Conservation (phyloP, 2,888 invertebrate species). For the Orgyia antiqua region DNA sequence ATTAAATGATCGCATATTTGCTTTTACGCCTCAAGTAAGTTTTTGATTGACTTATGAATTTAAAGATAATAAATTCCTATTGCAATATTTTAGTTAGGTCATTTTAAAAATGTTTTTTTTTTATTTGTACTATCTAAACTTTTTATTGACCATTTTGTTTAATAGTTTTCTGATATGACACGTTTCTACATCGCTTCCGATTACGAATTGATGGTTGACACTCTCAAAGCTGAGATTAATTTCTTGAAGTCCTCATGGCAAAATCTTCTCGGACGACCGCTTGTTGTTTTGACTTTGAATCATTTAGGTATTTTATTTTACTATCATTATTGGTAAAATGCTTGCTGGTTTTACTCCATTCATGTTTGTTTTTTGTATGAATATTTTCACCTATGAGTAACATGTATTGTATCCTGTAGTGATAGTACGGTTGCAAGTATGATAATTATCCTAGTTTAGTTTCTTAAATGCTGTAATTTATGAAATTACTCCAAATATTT, state of each 20-base stretch:
- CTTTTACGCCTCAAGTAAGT: conserved; percentile 97
- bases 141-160: too few relatives aligned
- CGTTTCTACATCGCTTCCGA: conserved; percentile 99
- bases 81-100: too few relatives aligned
- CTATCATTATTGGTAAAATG: too few relatives aligned
- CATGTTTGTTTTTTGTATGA: conserved; percentile 14
- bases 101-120: too few relatives aligned
- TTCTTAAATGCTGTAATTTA: too few relatives aligned
- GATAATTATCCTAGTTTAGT: conserved; percentile 1
- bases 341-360: conserved; percentile 42
- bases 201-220: conserved; percentile 98
- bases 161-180: conserved; percentile 96
- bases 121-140: too few relatives aligned
- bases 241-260: conserved; percentile 99
- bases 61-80: too few relatives aligned
- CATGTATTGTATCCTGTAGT: conserved; percentile 12
- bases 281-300: conserved; percentile 94
- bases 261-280: conserved; percentile 97
- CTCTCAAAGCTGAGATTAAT: conserved; percentile 97
- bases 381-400: conserved; percentile 17
- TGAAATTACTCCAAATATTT: too few relatives aligned
- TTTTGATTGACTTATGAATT: too few relatives aligned
- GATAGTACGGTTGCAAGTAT: conserved; percentile 8
- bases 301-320: conserved; percentile 90
- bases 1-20: conserved; percentile 96